Evolutionary conservation across 2,113 vertebrate species (phyloP).

Genomic region (Boleophthalmus pectinirostris): DNA sequence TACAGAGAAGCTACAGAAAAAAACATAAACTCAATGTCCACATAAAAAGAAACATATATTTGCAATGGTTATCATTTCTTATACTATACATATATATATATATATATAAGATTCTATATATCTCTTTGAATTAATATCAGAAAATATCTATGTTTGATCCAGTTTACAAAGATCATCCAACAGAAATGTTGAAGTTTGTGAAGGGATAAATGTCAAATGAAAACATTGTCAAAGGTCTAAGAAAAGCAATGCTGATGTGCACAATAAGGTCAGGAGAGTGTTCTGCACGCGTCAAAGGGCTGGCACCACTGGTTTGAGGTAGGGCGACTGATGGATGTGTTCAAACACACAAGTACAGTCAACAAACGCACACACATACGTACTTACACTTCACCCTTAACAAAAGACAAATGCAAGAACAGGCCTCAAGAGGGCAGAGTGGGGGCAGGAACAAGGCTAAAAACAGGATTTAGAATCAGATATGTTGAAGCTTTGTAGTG

Average conservation of each 20-base stretch:
- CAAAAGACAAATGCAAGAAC: slow-evolving; percentile 60
- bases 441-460: slow-evolving; percentile 64
- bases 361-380: slow-evolving; percentile 13
- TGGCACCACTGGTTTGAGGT: slow-evolving; percentile 82
- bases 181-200: slow-evolving; percentile 54
- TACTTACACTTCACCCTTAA: slow-evolving; percentile 34
- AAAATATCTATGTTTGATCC: slow-evolving; percentile 83
- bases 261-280: slow-evolving; percentile 71
- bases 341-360: slow-evolving; percentile 40
- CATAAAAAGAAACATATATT: slow-evolving; percentile 66
- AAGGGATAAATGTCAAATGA: slow-evolving; percentile 54
- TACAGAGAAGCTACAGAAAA: slow-evolving; percentile 67
- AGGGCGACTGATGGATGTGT: slow-evolving; percentile 77
- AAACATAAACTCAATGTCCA: slow-evolving; percentile 59
- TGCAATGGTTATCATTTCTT: slow-evolving; percentile 64
- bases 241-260: slow-evolving; percentile 64
- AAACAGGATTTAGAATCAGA: slow-evolving; percentile 46
- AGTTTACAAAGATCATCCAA: slow-evolving; percentile 74
- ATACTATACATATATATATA: slow-evolving; percentile 67
- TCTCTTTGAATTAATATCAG: slow-evolving; percentile 73
- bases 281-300: slow-evolving; percentile 71
- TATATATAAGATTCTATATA: slow-evolving; percentile 54
- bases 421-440: slow-evolving; percentile 63
- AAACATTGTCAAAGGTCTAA: slow-evolving; percentile 59
- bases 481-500: slow-evolving; percentile 43